Percentiles rank a stretch among this genome's conserved stretches.
These are phyloP conservation scores for Andrena cerasifolii DNA, from an alignment of 1,140 invertebrate genomes.

Conservation along the genomic window DNA sequence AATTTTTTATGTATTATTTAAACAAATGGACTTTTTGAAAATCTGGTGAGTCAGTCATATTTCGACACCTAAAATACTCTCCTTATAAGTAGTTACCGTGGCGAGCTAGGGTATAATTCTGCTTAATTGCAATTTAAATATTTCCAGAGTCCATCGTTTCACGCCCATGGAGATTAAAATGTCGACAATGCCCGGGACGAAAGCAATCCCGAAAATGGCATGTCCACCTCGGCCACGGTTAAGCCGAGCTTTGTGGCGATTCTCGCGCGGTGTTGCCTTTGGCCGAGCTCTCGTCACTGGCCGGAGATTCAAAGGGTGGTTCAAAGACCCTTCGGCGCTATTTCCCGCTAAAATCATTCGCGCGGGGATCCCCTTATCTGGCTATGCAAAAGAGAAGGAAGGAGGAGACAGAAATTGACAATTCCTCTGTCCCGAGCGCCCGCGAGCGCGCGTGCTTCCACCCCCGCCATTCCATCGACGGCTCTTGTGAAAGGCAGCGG, in stretches of 20 bases:
- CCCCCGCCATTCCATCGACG: not conserved
- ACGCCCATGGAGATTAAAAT: no score
- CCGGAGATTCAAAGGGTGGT: slow-evolving; percentile 53
- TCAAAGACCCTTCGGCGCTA: slow-evolving; percentile 56
- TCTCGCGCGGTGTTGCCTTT: slow-evolving; percentile 56
- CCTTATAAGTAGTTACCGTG: no score
- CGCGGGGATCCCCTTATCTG: slow-evolving; percentile 60
- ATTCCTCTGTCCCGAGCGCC: slow-evolving; percentile 48
- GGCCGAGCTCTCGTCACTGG: slow-evolving; percentile 30
- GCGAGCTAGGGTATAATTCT: no score
- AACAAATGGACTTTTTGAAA: no score
- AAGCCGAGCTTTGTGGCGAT: slow-evolving; percentile 52
- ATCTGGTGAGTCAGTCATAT: no score
- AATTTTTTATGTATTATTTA: no score
- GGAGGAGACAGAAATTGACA: slow-evolving; percentile 62
- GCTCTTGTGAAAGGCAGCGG: slow-evolving; percentile 35
- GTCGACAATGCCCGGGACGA: no score
- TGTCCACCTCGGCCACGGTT: slow-evolving; percentile 16
- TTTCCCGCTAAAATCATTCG: slow-evolving; percentile 67
- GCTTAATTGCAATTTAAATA: no score
- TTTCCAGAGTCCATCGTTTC: no score
- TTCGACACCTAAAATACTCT: no score
- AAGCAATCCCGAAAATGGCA: slow-evolving; percentile 51
- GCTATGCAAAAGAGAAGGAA: slow-evolving; percentile 59
- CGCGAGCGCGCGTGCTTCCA: slow-evolving; percentile 1